A percentile compares a stretch with the other conserved stretches of the same genome.
These are phyloP conservation scores for human (Homo sapiens) DNA, from an alignment of 2,113 vertebrate genomes.

Conservation along the genomic window DNA sequence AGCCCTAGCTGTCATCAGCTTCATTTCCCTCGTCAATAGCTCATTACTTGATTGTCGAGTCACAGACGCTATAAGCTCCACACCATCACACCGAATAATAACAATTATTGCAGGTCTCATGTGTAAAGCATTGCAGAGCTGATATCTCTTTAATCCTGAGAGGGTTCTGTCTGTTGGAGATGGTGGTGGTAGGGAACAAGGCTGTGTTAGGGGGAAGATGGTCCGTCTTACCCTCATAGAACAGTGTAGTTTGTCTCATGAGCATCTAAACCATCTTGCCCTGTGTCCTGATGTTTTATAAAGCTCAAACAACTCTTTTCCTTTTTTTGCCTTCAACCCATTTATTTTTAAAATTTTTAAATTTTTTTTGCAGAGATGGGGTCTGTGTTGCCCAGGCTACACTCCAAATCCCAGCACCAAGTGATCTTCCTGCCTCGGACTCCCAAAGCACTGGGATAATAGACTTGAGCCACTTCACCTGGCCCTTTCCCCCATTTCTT, in stretches of 20 bases:
- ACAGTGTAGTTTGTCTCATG: not conserved
- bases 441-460: not conserved
- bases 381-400: not conserved
- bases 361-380: not conserved
- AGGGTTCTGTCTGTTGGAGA: not conserved
- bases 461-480: not conserved
- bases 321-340: not conserved
- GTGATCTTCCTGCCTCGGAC: not conserved
- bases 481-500: not conserved
- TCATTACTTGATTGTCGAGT: conserved; percentile 75
- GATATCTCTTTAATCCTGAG: not conserved
- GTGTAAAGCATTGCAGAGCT: conserved; percentile 10
- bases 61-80: conserved; percentile 51
- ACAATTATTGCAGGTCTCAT: conserved; percentile 21
- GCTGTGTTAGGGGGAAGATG: not conserved
- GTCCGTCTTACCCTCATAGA: not conserved
- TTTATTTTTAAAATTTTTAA: not conserved
- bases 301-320: not conserved
- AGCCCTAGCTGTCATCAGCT: conserved; percentile 58
- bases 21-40: conserved; percentile 74
- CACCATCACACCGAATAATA: conserved; percentile 61
- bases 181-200: not conserved
- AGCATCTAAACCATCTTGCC: not conserved
- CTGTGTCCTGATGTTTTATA: not conserved
- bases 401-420: not conserved